Evolutionary conservation across 1,140 invertebrate species (phyloP).

Genomic region (Tenebrio molitor): DNA sequence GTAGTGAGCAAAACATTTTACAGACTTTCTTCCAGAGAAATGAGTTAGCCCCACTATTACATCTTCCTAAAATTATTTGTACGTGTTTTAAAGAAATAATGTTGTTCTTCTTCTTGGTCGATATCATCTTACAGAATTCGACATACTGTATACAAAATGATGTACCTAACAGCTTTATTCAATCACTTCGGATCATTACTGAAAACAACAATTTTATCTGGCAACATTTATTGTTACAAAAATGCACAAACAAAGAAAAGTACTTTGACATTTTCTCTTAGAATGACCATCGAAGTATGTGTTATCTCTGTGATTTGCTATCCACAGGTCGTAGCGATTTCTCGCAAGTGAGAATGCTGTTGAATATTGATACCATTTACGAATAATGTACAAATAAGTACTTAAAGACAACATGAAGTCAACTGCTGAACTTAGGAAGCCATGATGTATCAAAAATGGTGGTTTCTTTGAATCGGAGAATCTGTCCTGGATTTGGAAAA

Average conservation of each 20-base stretch:
- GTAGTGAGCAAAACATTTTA: too few relatives aligned
- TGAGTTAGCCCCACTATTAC: too few relatives aligned
- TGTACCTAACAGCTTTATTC: neutral
- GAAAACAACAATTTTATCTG: neutral
- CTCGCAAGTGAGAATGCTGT: neutral
- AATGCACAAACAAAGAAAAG: too few relatives aligned
- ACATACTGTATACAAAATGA: neutral
- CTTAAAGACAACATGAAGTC: conserved; percentile 27
- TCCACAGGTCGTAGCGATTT: conserved; percentile 17
- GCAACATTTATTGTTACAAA: neutral
- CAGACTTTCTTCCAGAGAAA: too few relatives aligned
- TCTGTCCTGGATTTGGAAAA: conserved; percentile 16
- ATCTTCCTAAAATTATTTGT: too few relatives aligned
- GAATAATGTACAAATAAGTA: too few relatives aligned
- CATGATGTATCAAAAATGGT: conserved; percentile 30
- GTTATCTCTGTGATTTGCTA: conserved; percentile 6
- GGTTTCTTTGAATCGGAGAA: neutral
- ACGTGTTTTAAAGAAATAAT: too few relatives aligned
- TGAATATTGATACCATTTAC: too few relatives aligned
- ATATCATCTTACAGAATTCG: neutral
- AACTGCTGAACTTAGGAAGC: neutral
- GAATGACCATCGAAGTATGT: neutral
- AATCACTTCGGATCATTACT: neutral
- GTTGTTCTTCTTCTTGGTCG: neutral
- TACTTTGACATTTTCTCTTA: neutral